Evolutionary conservation across 1,140 invertebrate species (phyloP), one percentile per base, ranked within the genome.

Genomic region (Ladona fulva): DNA sequence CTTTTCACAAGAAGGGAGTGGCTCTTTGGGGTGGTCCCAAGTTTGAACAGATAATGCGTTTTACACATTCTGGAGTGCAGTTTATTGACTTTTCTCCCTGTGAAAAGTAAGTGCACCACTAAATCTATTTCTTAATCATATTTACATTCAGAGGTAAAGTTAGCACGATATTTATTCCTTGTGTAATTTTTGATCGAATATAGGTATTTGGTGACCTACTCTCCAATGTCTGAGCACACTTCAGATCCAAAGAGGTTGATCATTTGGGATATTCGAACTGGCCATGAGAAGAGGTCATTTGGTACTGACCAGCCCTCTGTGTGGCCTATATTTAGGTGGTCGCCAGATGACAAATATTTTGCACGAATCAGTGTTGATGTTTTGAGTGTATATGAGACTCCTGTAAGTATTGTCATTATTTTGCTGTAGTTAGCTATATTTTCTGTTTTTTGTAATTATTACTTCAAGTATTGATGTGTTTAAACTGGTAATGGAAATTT

Each of bases 51-150:
- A 93, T 98, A 79, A 93, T 94, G 83, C 93, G 93, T 82, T 99
- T 99, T 84, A 90, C 89, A 78, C 98, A 99, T 84, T 87, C 90
- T 1, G 92, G 93, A 81, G 98, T 98, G 0, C 94, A 97, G 81
- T 96, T 96, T 80, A 96, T 99, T 78, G 97, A 98, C 81, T 99
- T 99, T 84, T 99, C 97, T 73, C 97, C 98, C 0, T 95, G 94
- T 86, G 98, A 99, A 88, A 95, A 95, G 86, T 92, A 84, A 84
- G 84, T 86, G 75, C 12, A 42, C 0, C 19, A 22, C 75, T 42
- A 3, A 66, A 19, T 66, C 14, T 66, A 6, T 16, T 66, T 1
- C 8, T 5, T 37, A 8, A 5, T 37, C 29, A 37, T 37, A 5
- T 6, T 66, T 66, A 3, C 52, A 66, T 66, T 3, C n/a, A 16